phyloP scores from a whole-genome alignment of 64 coral and sea anemone genomes.

The Porites lutea region DNA sequence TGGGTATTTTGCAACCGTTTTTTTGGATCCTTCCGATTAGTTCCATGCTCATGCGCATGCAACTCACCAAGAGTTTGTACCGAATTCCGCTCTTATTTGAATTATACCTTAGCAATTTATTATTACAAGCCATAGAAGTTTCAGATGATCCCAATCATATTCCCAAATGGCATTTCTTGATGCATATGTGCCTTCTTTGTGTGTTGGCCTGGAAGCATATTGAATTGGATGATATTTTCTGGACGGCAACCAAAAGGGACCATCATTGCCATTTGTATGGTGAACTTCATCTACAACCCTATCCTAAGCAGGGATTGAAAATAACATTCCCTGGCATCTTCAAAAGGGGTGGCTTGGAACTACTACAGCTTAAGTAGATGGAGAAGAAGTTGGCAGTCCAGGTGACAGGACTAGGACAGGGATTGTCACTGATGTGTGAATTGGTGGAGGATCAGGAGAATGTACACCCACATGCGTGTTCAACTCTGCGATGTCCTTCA shows the following conservation, averaged over 20 bases:
- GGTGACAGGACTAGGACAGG: neutral
- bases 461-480: neutral
- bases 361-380: neutral
- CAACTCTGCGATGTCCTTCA: neutral
- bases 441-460: neutral
- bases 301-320: too few species aligned
- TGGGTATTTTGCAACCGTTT: neutral
- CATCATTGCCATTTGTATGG: neutral
- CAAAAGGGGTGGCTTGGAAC: neutral
- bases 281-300: neutral
- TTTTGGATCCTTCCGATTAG: neutral
- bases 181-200: neutral
- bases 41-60: slow-evolving; percentile 32
- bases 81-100: slow-evolving; percentile 15
- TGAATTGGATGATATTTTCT: neutral
- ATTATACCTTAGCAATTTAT: neutral
- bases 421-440: neutral
- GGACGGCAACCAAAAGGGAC: neutral
- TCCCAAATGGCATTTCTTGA: slow-evolving; percentile 11
- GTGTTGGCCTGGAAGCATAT: neutral
- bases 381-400: neutral
- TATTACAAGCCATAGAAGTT: slow-evolving; percentile 49
- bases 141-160: slow-evolving; percentile 49
- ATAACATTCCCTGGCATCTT: neutral
- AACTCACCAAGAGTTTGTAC: slow-evolving; percentile 18